phyloP scores from a whole-genome alignment of 92 coral and sea anemone genomes.

The Heteractis magnifica region DNA sequence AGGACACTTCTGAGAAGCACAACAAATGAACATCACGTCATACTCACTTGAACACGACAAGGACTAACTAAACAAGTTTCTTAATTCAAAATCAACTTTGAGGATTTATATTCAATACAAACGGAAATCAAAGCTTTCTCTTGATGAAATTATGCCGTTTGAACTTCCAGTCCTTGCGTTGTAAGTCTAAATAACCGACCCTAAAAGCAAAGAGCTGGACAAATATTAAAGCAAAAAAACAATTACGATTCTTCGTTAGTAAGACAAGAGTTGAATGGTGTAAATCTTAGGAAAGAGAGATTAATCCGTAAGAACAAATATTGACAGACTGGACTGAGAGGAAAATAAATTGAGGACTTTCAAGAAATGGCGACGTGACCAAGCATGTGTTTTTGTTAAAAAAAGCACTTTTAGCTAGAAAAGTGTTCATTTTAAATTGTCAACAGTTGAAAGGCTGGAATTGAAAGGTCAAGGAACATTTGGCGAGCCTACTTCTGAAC shows the following conservation, averaged over 20 bases:
- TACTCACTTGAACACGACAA: not conserved
- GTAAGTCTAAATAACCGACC: not conserved
- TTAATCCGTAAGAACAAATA: not conserved
- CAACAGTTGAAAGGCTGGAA: not conserved
- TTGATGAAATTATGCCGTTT: not conserved
- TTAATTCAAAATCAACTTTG: not conserved
- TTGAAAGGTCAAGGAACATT: not conserved
- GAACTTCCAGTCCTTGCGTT: not conserved
- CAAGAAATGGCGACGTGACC: not conserved
- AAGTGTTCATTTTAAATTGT: not conserved
- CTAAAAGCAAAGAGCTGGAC: not conserved
- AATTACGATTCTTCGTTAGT: not conserved
- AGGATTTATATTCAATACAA: not conserved
- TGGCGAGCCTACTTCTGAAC: not conserved
- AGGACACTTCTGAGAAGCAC: not conserved
- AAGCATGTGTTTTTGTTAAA: constrained; percentile 7
- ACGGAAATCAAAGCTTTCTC: not conserved
- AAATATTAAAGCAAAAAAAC: not conserved
- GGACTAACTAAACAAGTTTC: not conserved
- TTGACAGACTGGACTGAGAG: not conserved
- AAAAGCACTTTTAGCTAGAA: constrained; percentile 6
- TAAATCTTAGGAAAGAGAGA: not conserved
- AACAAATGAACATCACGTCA: not conserved
- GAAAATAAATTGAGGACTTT: not conserved
- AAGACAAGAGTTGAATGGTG: not conserved